These are phyloP conservation scores for Camponotus fellah DNA, from an alignment of 2,888 invertebrate genomes.

Conservation along the genomic window DNA sequence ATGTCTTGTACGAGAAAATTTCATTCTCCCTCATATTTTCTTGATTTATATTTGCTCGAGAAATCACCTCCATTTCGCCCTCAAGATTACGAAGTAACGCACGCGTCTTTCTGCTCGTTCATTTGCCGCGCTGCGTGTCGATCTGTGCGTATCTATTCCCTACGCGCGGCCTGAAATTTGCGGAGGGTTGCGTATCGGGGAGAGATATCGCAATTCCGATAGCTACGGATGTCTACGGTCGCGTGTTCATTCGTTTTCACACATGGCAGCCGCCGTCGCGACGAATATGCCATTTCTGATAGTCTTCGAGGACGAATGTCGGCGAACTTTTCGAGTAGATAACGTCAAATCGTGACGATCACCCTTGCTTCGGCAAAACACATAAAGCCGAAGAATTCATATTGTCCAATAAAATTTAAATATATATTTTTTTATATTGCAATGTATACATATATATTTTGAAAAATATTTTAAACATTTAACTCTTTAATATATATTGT, in stretches of 20 bases:
- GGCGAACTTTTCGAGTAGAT: conserved; percentile 36
- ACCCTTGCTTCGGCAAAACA: neutral
- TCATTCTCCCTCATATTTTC: neutral
- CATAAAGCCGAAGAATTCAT: conserved; percentile 23
- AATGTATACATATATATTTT: neutral
- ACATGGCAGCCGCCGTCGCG: conserved; percentile 8
- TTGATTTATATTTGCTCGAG: too few relatives aligned
- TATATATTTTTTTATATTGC: neutral
- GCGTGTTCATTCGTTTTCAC: conserved; percentile 23
- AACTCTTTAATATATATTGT: neutral
- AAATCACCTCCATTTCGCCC: too few relatives aligned
- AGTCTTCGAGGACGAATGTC: conserved; percentile 10
- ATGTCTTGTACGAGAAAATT: neutral
- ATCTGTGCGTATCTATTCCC: neutral
- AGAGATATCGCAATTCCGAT: conserved; percentile 30
- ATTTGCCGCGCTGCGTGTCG: neutral
- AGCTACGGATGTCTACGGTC: neutral
- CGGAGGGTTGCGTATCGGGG: conserved; percentile 22
- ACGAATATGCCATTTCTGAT: conserved; percentile 30
- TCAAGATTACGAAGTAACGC: neutral
- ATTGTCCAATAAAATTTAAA: neutral
- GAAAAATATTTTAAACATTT: neutral
- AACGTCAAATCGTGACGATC: conserved; percentile 16
- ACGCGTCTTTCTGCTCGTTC: neutral
- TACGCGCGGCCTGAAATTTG: neutral